These are phyloP conservation scores for Trichogramma evanescens DNA, from an alignment of 2,888 invertebrate species.

Conservation along the genomic window DNA sequence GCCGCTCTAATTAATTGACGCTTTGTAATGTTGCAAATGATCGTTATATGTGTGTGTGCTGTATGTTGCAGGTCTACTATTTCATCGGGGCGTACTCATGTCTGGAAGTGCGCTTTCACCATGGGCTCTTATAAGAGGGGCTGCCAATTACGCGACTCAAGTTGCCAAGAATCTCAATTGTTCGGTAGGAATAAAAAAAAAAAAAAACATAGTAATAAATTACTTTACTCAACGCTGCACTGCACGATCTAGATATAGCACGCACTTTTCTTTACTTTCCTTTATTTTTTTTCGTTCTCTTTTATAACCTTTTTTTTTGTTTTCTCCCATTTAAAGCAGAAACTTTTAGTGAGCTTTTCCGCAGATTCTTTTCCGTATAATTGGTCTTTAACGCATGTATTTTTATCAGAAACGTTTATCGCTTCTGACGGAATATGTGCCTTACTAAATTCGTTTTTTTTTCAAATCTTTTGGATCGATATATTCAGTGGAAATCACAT, in stretches of 20 bases:
- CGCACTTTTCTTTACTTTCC: slow-evolving; percentile 1
- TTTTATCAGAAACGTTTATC: no score
- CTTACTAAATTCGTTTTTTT: no score
- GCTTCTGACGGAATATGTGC: no score
- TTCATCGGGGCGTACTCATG: slow-evolving; percentile 84
- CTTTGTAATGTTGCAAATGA: no score
- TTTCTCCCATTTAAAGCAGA: not conserved
- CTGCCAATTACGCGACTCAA: slow-evolving; percentile 68
- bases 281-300: not conserved
- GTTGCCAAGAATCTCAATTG: slow-evolving; percentile 82
- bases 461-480: no score
- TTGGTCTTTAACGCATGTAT: no score
- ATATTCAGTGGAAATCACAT: no score
- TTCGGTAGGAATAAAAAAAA: slow-evolving; percentile 54
- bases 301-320: not conserved
- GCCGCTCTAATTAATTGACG: no score
- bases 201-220: slow-evolving; percentile 13
- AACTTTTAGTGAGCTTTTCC: no score
- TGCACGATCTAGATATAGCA: not conserved
- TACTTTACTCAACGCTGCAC: not conserved
- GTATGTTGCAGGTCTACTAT: slow-evolving; percentile 67
- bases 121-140: slow-evolving; percentile 62
- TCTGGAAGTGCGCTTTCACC: slow-evolving; percentile 86
- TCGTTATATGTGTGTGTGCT: not conserved
- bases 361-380: no score